phyloP scores from a whole-genome alignment of 2,888 invertebrate species.

The Rutpela maculata region DNA sequence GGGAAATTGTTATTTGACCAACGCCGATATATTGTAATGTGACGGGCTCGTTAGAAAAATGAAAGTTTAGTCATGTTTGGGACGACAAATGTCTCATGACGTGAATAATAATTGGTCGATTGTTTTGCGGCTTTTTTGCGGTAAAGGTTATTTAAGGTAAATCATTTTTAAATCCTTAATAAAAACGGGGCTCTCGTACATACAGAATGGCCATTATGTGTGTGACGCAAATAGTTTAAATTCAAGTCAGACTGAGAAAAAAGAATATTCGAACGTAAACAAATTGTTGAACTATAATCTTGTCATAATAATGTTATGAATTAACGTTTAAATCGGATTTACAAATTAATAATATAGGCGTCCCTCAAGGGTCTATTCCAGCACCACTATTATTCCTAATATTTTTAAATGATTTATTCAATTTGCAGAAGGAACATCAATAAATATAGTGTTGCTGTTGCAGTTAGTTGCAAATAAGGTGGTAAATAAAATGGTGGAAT shows the following conservation, averaged over 20 bases:
- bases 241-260: too few species aligned
- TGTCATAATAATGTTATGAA: too few species aligned
- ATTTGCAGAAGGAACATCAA: too few species aligned
- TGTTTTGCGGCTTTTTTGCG: not conserved
- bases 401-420: too few species aligned
- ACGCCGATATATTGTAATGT: not conserved
- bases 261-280: not conserved
- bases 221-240: not conserved
- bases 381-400: too few species aligned
- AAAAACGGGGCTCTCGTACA: not conserved
- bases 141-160: not conserved
- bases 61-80: slow-evolving; percentile 23
- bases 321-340: too few species aligned
- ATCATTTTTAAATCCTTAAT: not conserved
- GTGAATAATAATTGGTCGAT: not conserved
- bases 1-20: slow-evolving; percentile 20
- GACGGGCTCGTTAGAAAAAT: slow-evolving; percentile 11
- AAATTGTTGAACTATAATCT: too few species aligned
- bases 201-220: not conserved
- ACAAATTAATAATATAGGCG: too few species aligned
- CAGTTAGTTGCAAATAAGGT: too few species aligned
- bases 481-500: too few species aligned
- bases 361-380: too few species aligned
- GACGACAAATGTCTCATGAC: not conserved
- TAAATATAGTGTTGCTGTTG: too few species aligned